Base-by-base conservation (phyloP, 2,888 invertebrate species). In the Melolontha melolontha region DNA sequence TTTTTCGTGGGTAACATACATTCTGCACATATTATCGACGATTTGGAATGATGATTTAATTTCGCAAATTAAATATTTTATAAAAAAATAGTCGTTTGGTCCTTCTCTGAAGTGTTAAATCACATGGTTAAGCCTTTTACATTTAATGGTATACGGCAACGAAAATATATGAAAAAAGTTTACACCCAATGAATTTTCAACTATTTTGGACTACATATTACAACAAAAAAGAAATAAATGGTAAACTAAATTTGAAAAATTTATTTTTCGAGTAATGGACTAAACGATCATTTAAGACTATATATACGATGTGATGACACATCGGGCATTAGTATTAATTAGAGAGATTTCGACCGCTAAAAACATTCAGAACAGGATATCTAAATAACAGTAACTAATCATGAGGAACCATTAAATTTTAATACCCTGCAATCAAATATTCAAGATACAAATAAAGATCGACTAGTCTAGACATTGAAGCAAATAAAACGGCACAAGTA, bases 291-390 rank as follows among this genome's bases (percentile, higher is more conserved):
- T 34, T 34, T 6, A 10, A 34, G 10, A 34, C 34, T 34, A 34
- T 34, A 34, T 34, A 34, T 34, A 34, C 10, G 34, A 34, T 34
- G 34, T 34, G 34, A 34, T 34, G 51, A 51, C 51, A 29, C 12
- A 5, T 11, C 6, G 29, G 17, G 51, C 16, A 51, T 27, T 51
- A 51, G n/a, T 51, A 27, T 29, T 27, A 29, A 27, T 27, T 29
- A 51, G 29, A 16, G 14, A 27, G 51, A n/a, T 51, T 29, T 17
- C 51, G 16, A 8, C 7, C 27, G 29, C 51, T n/a, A 7, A 51
- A 51, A n/a, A 22, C 51, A 51, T 51, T 51, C 17, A 51, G 22
- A 17, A 51, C 17, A 51, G 51, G 22, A 51, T 27, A 29, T 16
- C 51, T 29, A 29, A 22, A 27, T 51, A 34, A 6, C 34, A 6